Percentiles rank a stretch among this genome's conserved stretches.
These are phyloP conservation scores for Physeter macrocephalus DNA, from an alignment of 2,113 vertebrate species.

Conservation along the genomic window DNA sequence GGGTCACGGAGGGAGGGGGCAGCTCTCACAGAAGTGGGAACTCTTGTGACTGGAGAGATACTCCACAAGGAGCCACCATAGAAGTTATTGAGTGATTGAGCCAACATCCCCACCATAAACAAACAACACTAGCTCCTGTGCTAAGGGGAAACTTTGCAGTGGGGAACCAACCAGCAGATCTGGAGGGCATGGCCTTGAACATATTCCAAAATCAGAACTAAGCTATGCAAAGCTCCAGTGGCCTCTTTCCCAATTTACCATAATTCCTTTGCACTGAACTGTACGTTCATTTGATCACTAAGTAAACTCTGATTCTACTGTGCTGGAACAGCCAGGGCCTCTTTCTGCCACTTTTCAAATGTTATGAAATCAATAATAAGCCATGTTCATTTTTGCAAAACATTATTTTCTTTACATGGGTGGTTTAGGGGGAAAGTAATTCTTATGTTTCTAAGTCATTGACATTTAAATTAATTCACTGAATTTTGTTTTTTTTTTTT, in stretches of 20 bases:
- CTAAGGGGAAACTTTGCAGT: neutral
- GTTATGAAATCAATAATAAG: neutral
- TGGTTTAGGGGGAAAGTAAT: constrained; percentile 33
- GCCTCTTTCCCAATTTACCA: neutral
- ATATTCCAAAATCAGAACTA: neutral
- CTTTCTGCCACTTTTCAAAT: neutral
- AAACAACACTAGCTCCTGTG: neutral
- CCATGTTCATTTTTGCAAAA: constrained; percentile 27
- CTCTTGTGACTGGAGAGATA: neutral
- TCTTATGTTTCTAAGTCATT: neutral
- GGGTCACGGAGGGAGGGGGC: accelerated
- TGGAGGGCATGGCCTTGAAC: neutral
- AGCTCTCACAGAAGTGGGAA: neutral
- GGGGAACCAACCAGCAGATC: neutral
- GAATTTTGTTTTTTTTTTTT: neutral
- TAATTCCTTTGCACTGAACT: neutral
- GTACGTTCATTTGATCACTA: neutral
- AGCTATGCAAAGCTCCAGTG: neutral
- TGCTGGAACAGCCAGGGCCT: neutral
- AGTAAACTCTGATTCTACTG: neutral
- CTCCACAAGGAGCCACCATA: neutral
- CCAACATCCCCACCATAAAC: neutral
- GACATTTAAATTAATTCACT: constrained; percentile 45
- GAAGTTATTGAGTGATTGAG: neutral
- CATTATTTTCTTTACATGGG: constrained; percentile 39